These are phyloP conservation scores for Heteropelma amictum DNA, from an alignment of 2,888 invertebrate species.

Conservation along the genomic window DNA sequence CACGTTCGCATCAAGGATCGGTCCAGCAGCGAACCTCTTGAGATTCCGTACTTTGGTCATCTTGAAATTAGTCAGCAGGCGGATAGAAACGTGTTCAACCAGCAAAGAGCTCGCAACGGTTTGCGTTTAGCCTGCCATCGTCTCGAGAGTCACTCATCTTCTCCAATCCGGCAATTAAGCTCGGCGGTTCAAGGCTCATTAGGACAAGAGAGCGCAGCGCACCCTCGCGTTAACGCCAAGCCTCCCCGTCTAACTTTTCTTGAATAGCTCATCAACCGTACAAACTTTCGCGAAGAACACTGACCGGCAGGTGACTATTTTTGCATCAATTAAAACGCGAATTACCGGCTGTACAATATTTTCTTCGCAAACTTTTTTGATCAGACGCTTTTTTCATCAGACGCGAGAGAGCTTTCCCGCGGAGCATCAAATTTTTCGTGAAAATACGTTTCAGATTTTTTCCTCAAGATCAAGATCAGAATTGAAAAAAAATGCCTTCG, in stretches of 20 bases:
- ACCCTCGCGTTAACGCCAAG: constrained; percentile 12
- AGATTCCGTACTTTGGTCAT: constrained; percentile 41
- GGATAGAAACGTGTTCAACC: constrained; percentile 40
- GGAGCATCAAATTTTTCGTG: too few relatives aligned
- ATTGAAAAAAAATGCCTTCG: too few relatives aligned
- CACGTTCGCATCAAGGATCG: constrained; percentile 41
- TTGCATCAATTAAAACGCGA: constrained; percentile 1
- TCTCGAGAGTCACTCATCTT: constrained; percentile 13
- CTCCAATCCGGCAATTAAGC: constrained; percentile 28
- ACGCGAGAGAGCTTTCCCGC: background rate
- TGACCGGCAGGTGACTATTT: background rate
- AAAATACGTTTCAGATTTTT: too few relatives aligned
- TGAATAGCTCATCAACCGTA: constrained; percentile 16
- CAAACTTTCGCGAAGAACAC: background rate
- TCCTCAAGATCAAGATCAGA: too few relatives aligned
- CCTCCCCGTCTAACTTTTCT: background rate
- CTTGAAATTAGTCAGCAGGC: constrained; percentile 42
- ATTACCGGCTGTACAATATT: background rate
- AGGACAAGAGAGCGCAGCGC: constrained; percentile 2
- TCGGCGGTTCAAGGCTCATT: constrained; percentile 40
- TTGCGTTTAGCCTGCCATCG: constrained; percentile 22
- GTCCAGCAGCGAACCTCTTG: constrained; percentile 39
- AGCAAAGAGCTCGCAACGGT: constrained; percentile 42
- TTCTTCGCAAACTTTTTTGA: background rate
- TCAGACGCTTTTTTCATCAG: background rate